Evolutionary conservation across 2,888 invertebrate genomes (phyloP), one percentile per base, ranked within the genome.

Genomic region (Stratiomys singularior): DNA sequence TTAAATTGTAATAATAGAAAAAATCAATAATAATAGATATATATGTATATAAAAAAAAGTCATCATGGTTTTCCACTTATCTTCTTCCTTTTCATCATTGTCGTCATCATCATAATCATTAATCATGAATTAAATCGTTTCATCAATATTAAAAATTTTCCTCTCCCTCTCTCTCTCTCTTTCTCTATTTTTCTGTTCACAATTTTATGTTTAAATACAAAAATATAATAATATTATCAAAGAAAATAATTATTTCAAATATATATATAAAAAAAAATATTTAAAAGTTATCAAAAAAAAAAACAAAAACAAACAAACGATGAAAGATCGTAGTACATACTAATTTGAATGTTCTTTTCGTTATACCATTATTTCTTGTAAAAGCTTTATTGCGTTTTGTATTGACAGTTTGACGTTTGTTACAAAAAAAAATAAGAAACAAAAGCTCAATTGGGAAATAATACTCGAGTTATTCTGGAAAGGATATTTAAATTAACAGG

Each of bases 191-290:
- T 23, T 23, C 37, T 37, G 47, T 69, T 69, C 69, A 69, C 15
- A 21, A 60, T 47, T 76, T 78, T 78, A 77, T 69, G 72, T 74
- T 79, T 79, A 79, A 79, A 78, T 79, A 79, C 78, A 79, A 79
- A 79, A 79, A 78, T 78, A 79, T 78, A 78, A 78, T 79, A 79
- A 79, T 79, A 79, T 78, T 79, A 79, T 78, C 78, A 79, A 79
- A 78, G 76, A 79, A 66, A 74, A 78, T 64, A 74, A 77, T 78
- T 77, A 79, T 9, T 78, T 79, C 77, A 76, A 76, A 76, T 79
- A 79, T 77, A 79, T 77, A 77, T 72, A 56, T 66, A 64, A 67
- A 79, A 69, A 77, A 78, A 78, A 74, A 74, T 74, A 60, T 21
- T 52, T 23, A 60, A 25, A 25, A 60, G 23, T 60, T 23, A 52